Conservation (phyloP, 2,113 vertebrate species). For the Lanius collurio region DNA sequence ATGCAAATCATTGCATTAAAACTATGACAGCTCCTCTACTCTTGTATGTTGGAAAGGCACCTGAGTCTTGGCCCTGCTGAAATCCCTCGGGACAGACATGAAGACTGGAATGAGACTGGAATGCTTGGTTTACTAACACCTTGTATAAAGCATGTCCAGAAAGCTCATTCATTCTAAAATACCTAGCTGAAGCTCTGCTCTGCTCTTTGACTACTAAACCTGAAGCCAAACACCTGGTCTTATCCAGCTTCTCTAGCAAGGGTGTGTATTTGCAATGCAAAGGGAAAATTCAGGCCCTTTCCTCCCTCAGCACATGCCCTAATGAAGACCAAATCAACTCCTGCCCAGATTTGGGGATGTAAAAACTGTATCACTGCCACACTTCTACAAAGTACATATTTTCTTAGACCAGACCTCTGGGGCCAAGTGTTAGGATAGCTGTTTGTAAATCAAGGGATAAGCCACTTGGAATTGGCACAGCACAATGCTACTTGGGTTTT, state of each 20-base stretch:
- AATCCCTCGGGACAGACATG: rapidly evolving
- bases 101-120: background rate
- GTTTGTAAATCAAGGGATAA: background rate
- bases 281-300: background rate
- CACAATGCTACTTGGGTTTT: background rate
- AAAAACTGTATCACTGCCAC: background rate
- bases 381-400: background rate
- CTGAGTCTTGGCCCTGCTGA: background rate
- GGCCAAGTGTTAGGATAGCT: background rate
- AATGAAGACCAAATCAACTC: background rate
- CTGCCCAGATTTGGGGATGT: background rate
- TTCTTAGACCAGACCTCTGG: background rate
- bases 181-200: background rate
- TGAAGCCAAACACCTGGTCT: background rate
- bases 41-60: background rate
- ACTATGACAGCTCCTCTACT: background rate
- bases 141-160: background rate
- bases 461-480: background rate
- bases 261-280: background rate
- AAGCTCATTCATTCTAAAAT: background rate
- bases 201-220: background rate
- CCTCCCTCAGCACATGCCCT: background rate
- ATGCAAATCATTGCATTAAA: background rate
- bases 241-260: background rate
- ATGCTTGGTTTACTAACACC: background rate